Evolutionary conservation across 2,888 invertebrate genomes (phyloP).

Genomic region (Phlogophora meticulosa): DNA sequence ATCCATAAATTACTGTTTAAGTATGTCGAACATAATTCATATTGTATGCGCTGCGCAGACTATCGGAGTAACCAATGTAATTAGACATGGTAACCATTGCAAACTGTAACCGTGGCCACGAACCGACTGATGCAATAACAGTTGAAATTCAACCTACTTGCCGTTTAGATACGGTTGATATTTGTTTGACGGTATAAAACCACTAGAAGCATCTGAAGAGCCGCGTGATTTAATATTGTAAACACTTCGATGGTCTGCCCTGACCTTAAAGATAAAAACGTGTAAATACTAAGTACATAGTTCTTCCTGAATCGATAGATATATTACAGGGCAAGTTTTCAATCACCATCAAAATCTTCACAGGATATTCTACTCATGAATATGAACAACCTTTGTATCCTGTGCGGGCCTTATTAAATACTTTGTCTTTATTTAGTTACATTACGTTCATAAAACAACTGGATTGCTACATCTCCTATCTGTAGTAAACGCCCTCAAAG

Average conservation of each 20-base stretch:
- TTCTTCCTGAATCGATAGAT: too few species aligned
- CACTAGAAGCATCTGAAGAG: neutral
- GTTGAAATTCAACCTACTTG: constrained; percentile 11
- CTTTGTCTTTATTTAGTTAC: neutral
- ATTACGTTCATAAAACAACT: constrained; percentile 42
- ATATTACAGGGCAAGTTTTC: too few species aligned
- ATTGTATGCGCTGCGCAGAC: neutral
- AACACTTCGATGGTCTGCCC: neutral
- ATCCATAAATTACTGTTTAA: too few species aligned
- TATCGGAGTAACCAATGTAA: constrained; percentile 21
- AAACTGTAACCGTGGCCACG: constrained; percentile 1
- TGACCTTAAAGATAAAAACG: constrained; percentile 23
- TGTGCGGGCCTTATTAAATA: too few species aligned
- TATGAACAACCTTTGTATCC: too few species aligned
- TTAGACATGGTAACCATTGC: constrained; percentile 21
- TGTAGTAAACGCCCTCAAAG: constrained; percentile 48
- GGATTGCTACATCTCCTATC: constrained; percentile 63
- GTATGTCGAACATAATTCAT: neutral
- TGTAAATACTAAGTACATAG: neutral
- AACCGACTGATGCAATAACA: neutral
- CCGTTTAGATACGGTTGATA: neutral
- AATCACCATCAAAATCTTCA: too few species aligned
- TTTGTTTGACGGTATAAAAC: constrained; percentile 4
- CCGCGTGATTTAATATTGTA: constrained; percentile 10
- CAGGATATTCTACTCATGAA: too few species aligned